Percentiles rank a stretch among this genome's conserved stretches.
These are phyloP conservation scores for Silurus meridionalis DNA, from an alignment of 2,113 vertebrate genomes.

Conservation along the genomic window DNA sequence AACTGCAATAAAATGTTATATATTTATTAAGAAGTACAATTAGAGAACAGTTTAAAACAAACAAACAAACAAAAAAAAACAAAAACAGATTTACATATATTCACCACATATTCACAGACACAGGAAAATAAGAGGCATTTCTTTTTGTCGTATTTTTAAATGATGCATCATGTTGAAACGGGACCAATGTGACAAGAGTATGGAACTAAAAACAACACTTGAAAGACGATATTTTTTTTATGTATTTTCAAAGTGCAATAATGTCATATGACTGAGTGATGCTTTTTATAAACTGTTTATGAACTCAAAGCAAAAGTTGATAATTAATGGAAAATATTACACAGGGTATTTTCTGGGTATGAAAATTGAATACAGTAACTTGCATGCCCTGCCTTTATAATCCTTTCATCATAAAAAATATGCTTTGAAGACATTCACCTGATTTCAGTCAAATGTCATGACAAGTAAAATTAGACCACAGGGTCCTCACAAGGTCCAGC, in stretches of 20 bases:
- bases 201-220: neutral
- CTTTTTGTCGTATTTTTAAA: neutral
- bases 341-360: neutral
- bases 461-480: neutral
- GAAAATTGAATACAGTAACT: neutral
- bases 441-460: conserved; percentile 10
- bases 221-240: neutral
- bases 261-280: neutral
- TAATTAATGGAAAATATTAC: neutral
- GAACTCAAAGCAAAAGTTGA: neutral
- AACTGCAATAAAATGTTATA: neutral
- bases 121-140: neutral
- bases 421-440: neutral
- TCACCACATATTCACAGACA: conserved; percentile 19
- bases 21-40: conserved; percentile 36
- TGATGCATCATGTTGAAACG: neutral
- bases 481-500: neutral
- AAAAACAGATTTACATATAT: conserved; percentile 4
- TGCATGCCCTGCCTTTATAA: conserved; percentile 1
- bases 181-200: neutral
- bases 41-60: neutral
- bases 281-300: neutral
- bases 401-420: neutral
- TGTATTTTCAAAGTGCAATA: neutral
- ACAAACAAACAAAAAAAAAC: neutral